Evolutionary conservation across 2,888 invertebrate species (phyloP).

Genomic region (Lepidochrysops patricia): DNA sequence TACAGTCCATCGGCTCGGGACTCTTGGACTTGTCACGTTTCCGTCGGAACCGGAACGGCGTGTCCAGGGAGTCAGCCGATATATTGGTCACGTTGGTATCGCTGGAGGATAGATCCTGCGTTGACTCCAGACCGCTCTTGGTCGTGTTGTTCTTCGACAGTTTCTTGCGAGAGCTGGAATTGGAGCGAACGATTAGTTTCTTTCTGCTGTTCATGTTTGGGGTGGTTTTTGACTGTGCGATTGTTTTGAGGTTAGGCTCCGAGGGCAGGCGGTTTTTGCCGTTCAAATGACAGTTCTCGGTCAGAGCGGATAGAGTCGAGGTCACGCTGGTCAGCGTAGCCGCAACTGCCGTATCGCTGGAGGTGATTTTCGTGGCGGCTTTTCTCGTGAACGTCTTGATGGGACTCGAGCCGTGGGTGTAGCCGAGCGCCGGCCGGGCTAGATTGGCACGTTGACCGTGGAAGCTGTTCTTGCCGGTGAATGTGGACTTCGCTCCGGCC

Average conservation of each 20-base stretch:
- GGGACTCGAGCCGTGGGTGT: slow-evolving; percentile 52
- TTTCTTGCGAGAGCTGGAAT: slow-evolving; percentile 59
- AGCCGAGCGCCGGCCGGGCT: slow-evolving; percentile 49
- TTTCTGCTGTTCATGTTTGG: slow-evolving; percentile 47
- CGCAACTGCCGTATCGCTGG: slow-evolving; percentile 40
- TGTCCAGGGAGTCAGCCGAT: slow-evolving; percentile 61
- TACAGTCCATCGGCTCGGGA: slow-evolving; percentile 65
- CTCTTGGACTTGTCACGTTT: slow-evolving; percentile 63
- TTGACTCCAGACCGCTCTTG: slow-evolving; percentile 43
- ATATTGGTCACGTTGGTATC: slow-evolving; percentile 68
- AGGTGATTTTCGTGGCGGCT: slow-evolving; percentile 39
- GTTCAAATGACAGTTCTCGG: slow-evolving; percentile 65
- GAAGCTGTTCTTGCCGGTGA: slow-evolving; percentile 54
- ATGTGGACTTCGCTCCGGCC: slow-evolving; percentile 47
- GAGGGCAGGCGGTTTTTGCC: slow-evolving; percentile 59
- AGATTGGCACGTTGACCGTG: slow-evolving; percentile 64
- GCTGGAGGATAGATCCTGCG: slow-evolving; percentile 64
- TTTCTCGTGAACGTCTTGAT: slow-evolving; percentile 59
- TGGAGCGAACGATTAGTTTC: slow-evolving; percentile 59
- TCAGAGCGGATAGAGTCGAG: slow-evolving; percentile 57
- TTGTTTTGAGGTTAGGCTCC: slow-evolving; percentile 53
- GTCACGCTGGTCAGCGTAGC: slow-evolving; percentile 51
- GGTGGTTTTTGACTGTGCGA: slow-evolving; percentile 35
- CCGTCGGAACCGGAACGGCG: slow-evolving; percentile 59
- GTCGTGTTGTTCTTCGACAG: slow-evolving; percentile 51